Percentiles rank a stretch among this genome's conserved stretches.
These are phyloP conservation scores for Cyrtorhinus lividipennis DNA, from an alignment of 1,140 invertebrate species.

Conservation along the genomic window DNA sequence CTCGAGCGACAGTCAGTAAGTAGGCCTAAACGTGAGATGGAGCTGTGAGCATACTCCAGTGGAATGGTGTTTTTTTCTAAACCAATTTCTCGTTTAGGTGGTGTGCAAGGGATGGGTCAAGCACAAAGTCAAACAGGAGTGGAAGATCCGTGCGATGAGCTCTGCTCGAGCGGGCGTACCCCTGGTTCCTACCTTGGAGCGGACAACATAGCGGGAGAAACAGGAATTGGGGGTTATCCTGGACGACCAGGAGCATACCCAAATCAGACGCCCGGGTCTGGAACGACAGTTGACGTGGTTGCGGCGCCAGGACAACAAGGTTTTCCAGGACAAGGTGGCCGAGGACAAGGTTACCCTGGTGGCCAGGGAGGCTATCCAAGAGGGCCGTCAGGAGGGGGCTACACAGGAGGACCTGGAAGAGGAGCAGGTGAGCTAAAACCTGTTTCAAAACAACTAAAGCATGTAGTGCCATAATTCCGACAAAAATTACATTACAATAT, in stretches of 20 bases:
- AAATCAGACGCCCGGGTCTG: neutral
- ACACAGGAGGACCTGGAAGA: neutral
- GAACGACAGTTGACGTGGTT: too few species aligned
- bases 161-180: conserved; percentile 21
- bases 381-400: neutral
- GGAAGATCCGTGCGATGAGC: conserved; percentile 32
- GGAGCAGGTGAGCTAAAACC: too few species aligned
- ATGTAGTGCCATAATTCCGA: too few species aligned
- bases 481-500: too few species aligned
- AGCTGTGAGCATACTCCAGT: too few species aligned
- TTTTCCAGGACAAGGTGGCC: neutral
- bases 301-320: neutral
- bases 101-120: conserved; percentile 96
- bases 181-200: neutral
- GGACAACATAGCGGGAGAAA: neutral
- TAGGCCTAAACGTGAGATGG: too few species aligned
- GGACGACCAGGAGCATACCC: neutral
- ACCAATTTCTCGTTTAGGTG: too few species aligned
- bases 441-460: too few species aligned
- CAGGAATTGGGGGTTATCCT: neutral
- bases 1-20: conserved; percentile 61
- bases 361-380: neutral
- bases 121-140: conserved; percentile 51
- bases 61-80: too few species aligned
- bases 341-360: neutral